A percentile compares a stretch with the other conserved stretches of the same genome.
Conservation (phyloP, 2,113 vertebrate species). For the Alexandromys fortis region DNA sequence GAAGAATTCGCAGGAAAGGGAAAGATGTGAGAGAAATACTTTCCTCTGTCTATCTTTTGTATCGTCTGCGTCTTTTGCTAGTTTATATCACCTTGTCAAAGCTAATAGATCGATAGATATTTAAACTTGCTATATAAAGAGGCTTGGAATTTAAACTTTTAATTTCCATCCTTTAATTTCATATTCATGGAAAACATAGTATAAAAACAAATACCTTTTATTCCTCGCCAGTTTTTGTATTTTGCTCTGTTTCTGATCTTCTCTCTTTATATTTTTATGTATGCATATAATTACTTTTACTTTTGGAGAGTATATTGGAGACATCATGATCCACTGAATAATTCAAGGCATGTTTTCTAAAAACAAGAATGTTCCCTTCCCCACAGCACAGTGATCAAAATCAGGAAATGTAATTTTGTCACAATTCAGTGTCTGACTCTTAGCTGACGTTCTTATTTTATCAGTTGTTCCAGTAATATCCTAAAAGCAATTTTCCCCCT, state of each 20-base stretch:
- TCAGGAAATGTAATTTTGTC: constrained; percentile 22
- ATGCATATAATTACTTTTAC: neutral
- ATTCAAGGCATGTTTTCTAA: neutral
- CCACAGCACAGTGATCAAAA: neutral
- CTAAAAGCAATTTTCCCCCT: neutral
- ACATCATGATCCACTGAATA: neutral
- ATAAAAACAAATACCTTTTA: neutral
- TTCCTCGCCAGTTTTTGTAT: neutral
- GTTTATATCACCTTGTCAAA: neutral
- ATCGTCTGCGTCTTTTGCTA: neutral
- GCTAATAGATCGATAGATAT: neutral
- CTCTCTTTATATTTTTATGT: neutral
- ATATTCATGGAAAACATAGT: neutral
- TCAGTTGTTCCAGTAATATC: neutral
- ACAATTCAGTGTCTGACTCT: neutral
- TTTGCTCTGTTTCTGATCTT: neutral
- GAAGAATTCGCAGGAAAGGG: neutral
- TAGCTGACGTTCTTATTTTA: neutral
- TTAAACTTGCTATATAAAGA: constrained; percentile 10
- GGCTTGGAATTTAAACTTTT: constrained; percentile 25
- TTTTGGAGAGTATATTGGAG: neutral
- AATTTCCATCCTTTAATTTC: constrained; percentile 26
- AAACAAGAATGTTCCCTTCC: neutral
- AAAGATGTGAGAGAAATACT: neutral
- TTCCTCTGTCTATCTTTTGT: neutral